A percentile compares a stretch with the other conserved stretches of the same genome.
Conservation (phyloP, 2,113 vertebrate genomes). For the Mionectes macconnelli region DNA sequence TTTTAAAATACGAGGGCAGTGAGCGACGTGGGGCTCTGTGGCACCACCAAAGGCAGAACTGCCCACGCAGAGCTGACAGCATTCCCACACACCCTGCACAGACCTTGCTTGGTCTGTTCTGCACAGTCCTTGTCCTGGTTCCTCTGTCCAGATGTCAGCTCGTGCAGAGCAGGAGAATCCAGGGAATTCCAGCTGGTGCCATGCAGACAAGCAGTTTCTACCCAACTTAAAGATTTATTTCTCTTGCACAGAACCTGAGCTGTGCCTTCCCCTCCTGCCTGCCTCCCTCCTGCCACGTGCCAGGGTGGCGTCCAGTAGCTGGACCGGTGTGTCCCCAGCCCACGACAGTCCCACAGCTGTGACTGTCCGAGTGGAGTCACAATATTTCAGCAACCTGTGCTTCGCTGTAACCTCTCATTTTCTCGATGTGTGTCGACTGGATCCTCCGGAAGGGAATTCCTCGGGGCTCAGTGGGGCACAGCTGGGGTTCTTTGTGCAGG, state of each 20-base stretch:
- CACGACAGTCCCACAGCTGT: background rate
- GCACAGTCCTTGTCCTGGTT: background rate
- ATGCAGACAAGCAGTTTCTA: background rate
- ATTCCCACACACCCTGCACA: rapidly evolving
- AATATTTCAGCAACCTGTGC: background rate
- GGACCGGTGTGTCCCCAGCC: background rate
- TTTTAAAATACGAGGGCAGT: background rate
- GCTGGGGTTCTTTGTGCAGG: background rate
- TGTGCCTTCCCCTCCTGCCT: background rate
- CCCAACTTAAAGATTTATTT: background rate
- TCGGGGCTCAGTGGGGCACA: background rate
- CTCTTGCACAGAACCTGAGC: background rate
- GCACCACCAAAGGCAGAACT: rapidly evolving
- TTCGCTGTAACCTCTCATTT: background rate
- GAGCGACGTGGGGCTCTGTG: background rate
- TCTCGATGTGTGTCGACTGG: background rate
- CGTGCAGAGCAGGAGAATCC: background rate
- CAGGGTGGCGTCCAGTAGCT: rapidly evolving
- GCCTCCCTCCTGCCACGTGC: background rate
- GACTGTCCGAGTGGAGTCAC: background rate
- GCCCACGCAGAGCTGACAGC: background rate
- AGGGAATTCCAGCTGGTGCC: background rate
- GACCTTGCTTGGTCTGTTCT: background rate
- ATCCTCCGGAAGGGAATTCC: background rate
- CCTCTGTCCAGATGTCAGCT: background rate